Conservation (phyloP, 1,140 invertebrate species). For the Melitaea cinxia region DNA sequence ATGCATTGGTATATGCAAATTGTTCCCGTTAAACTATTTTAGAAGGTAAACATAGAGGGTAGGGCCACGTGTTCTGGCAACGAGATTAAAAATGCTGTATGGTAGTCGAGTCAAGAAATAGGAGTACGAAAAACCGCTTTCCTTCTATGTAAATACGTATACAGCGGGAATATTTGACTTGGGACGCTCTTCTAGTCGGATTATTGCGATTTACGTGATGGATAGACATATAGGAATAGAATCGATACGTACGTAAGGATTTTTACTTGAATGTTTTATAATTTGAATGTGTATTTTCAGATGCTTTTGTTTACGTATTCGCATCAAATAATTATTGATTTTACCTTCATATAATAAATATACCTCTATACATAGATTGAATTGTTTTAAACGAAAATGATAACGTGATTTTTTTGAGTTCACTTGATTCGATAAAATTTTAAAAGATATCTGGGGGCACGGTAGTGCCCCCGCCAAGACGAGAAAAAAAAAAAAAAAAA, state of each 20-base stretch:
- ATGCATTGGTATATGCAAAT: slow-evolving; percentile 79
- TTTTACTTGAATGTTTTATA: background rate
- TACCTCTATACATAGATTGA: too few species aligned
- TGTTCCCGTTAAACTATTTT: slow-evolving; percentile 79
- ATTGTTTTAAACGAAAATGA: too few species aligned
- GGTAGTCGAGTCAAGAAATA: slow-evolving; percentile 69
- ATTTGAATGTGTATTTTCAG: too few species aligned
- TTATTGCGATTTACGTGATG: slow-evolving; percentile 51
- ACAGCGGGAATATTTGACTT: slow-evolving; percentile 75
- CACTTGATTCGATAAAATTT: too few species aligned
- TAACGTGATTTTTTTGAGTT: too few species aligned
- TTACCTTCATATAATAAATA: too few species aligned
- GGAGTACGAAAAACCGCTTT: slow-evolving; percentile 75
- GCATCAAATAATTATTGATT: too few species aligned
- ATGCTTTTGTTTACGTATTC: too few species aligned
- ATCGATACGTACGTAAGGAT: slow-evolving; percentile 1
- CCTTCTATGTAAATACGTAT: slow-evolving; percentile 75
- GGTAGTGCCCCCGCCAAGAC: too few species aligned
- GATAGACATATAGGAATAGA: slow-evolving; percentile 29
- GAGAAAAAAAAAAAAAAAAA: too few species aligned
- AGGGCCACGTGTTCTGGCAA: slow-evolving; percentile 65
- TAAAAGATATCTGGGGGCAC: too few species aligned
- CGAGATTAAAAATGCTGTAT: slow-evolving; percentile 76
- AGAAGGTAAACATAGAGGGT: slow-evolving; percentile 76
- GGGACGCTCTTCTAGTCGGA: slow-evolving; percentile 48